Base-by-base conservation (phyloP, 2,113 vertebrate genomes). In the Empidonax alnorum region DNA sequence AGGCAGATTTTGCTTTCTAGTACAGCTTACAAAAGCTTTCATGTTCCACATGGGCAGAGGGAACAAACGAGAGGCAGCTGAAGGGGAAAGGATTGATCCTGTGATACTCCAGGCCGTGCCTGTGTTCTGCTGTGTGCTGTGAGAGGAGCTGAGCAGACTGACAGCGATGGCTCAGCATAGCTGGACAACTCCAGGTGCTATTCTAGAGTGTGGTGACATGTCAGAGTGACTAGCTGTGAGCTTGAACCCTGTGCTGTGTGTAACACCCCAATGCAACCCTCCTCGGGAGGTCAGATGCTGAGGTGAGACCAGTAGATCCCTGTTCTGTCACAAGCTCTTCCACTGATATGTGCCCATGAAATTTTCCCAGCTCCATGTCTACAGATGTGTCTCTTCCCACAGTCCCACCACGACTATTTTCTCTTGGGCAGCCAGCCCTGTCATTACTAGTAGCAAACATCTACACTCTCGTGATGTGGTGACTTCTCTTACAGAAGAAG, bases 1-100 rank as follows among this genome's bases (percentile, higher is more conserved):
- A 92, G 11, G n/a, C 27, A 10, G 28, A n/a, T 90, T 92, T 94
- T 87, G 35, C 79, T 82, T 83, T 86, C 50, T 76, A 66, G 50
- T 72, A 46, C 18, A 22, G 24, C 8, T 50, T 73, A 35, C 8
- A 39, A 74, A 72, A 53, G 4, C 33, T 90, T 82, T 73, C 33
- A 3, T 68, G 59, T 25, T 92, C 14, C 33, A 28, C 15, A 4
- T 1, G 2, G 53, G 23, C 41, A 61, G 44, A 49, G 17, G 27
- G 10, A 81, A 44, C 21, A 83, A 65, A 79, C 11, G 6, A 74
- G 33, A 79, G 25, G 30, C 33, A 61, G 31, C 27, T 62, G 53
- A 78, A 89, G n/a, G 58, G 37, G 9, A 42, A 55, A 90, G 14
- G 23, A 39, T 7, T 50, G 55, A 50, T 52, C 59, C 47, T 49